Base-by-base conservation (phyloP, 2,888 invertebrate species). In the Ischnura elegans region DNA sequence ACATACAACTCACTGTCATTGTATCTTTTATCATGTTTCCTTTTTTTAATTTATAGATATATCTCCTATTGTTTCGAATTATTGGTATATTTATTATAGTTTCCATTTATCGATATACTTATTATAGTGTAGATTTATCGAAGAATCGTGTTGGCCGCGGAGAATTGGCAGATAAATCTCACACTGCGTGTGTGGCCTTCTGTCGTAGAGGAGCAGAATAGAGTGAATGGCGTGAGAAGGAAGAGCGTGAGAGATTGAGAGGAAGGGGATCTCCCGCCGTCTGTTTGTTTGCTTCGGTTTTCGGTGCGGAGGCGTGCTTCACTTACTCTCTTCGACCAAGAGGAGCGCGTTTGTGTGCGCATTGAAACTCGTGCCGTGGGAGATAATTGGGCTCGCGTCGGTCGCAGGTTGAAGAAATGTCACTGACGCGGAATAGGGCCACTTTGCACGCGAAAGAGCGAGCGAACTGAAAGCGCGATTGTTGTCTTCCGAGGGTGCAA, bases 371-470 rank as follows among this genome's bases (percentile, higher is more conserved):
- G 29, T n/a, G 25, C 2, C 36, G 51, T 42, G 87, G n/a, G 87
- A 36, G 87, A 16, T 29, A 47, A 51, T 87, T 51, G 90, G 90
- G n/a, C 3, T 43, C 46, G 25, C 29, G 51, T 10, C 55, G 13
- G 36, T n/a, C 76, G 25, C 36, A 36, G 90, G 90, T 90, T 90
- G 51, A 61, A 90, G 90, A 90, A 90, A 66, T 90, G 90, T 90
- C 90, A 43, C 51, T 51, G 86, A 51, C 29, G 87, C 87, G 51
- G 29, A 87, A 51, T 51, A 51, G 21, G 25, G 29, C 36, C 76
- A 36, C 10, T 76, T n/a, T 76, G 76, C 76, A 76, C 61, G 43
- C 51, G 42, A 86, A n/a, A 25, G 86, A 8, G 86, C 61, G 45
- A 43, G 13, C 45, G 55, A 46, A 55, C 51, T 51, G 51, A 51